Conservation (phyloP, 2,113 vertebrate species). For the Chaenocephalus aceratus region DNA sequence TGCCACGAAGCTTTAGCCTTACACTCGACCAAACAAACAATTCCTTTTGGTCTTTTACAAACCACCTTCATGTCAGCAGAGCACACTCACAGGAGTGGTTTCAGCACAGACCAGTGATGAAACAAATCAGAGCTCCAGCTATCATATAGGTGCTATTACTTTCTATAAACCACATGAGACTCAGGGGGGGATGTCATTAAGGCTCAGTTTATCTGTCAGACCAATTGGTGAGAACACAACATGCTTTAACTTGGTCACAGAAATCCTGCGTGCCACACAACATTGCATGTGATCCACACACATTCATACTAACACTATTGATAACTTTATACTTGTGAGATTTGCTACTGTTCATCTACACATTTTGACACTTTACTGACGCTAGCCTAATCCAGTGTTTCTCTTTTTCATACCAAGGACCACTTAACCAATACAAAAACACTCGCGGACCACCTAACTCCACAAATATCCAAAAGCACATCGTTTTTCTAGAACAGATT, state of each 20-base stretch:
- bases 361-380: background rate
- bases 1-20: conserved; percentile 38
- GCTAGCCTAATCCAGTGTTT: background rate
- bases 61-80: conserved; percentile 34
- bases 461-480: no score
- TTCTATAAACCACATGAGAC: conserved; percentile 19
- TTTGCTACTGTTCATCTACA: background rate
- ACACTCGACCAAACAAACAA: conserved; percentile 29
- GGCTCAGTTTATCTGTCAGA: conserved; percentile 3
- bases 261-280: background rate
- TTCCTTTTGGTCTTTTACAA: conserved; percentile 50
- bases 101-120: conserved; percentile 22
- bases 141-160: conserved; percentile 5
- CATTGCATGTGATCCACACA: background rate
- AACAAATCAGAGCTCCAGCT: conserved; percentile 41
- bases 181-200: background rate
- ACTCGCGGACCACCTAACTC: no score
- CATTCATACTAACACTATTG: background rate
- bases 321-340: background rate
- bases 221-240: background rate
- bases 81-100: conserved; percentile 41
- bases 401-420: no score
- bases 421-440: no score
- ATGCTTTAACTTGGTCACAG: background rate
- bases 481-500: no score